These are phyloP conservation scores for Chaitophorus viminalis DNA, from an alignment of 2,888 invertebrate genomes.

Conservation along the genomic window DNA sequence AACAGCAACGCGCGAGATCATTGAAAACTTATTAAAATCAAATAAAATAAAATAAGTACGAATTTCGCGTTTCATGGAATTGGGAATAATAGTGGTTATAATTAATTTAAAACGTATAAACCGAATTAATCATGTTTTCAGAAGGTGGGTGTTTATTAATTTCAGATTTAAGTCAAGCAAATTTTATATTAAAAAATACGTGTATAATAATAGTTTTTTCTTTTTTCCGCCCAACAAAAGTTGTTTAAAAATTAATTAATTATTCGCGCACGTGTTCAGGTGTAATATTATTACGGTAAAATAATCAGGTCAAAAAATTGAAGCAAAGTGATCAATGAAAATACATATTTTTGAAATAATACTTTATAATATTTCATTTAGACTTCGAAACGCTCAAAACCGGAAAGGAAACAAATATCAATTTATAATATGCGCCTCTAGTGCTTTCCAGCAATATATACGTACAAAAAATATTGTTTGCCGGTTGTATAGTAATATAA, in stretches of 20 bases:
- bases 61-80: not conserved
- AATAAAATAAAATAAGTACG: not conserved
- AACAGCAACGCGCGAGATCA: not conserved
- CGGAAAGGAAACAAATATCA: not conserved
- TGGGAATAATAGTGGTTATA: not conserved
- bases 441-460: not conserved
- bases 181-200: too few relatives aligned
- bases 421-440: conserved; percentile 6
- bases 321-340: not conserved
- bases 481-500: conserved; percentile 6
- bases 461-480: conserved; percentile 2
- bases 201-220: too few relatives aligned
- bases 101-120: not conserved
- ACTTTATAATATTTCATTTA: not conserved
- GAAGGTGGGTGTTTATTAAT: not conserved
- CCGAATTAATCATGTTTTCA: not conserved
- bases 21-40: too few relatives aligned
- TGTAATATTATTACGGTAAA: not conserved
- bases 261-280: not conserved
- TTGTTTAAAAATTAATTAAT: not conserved
- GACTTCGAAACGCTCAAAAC: not conserved
- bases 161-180: not conserved
- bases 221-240: not conserved
- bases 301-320: not conserved
- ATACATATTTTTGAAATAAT: not conserved